Evolutionary conservation across 2,797 vertebrate species (phyloP).

Genomic region (Thamnophis elegans): DNA sequence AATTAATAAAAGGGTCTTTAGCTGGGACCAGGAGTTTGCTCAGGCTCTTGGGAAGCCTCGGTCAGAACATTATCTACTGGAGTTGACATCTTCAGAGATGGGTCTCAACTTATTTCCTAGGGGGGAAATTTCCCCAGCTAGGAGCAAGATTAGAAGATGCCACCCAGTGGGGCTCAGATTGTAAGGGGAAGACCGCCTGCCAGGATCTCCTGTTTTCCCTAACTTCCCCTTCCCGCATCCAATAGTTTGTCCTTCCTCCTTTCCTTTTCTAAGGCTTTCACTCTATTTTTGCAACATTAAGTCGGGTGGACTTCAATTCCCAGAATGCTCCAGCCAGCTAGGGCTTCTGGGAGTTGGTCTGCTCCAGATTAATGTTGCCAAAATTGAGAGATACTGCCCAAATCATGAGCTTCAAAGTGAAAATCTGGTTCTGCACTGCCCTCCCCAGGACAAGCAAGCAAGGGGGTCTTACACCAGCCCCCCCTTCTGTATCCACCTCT

Average conservation of each 20-base stretch:
- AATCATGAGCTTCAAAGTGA: background rate
- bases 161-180: background rate
- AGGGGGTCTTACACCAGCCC: rapidly evolving
- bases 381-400: background rate
- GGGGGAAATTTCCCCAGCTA: background rate
- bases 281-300: background rate
- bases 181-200: background rate
- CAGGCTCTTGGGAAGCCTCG: too few species aligned
- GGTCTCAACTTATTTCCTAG: background rate
- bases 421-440: background rate
- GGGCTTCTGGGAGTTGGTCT: background rate
- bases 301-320: background rate
- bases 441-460: too few species aligned
- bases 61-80: too few species aligned
- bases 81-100: background rate
- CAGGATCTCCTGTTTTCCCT: background rate
- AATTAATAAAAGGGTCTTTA: too few species aligned
- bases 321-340: background rate
- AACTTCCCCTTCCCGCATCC: background rate
- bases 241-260: background rate
- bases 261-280: background rate
- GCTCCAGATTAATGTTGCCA: background rate
- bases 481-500: rapidly evolving
- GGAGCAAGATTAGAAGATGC: background rate
- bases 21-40: too few species aligned